Evolutionary conservation across 2,113 vertebrate genomes (phyloP), one percentile per base, ranked within the genome.

Genomic region (Pungitius pungitius): DNA sequence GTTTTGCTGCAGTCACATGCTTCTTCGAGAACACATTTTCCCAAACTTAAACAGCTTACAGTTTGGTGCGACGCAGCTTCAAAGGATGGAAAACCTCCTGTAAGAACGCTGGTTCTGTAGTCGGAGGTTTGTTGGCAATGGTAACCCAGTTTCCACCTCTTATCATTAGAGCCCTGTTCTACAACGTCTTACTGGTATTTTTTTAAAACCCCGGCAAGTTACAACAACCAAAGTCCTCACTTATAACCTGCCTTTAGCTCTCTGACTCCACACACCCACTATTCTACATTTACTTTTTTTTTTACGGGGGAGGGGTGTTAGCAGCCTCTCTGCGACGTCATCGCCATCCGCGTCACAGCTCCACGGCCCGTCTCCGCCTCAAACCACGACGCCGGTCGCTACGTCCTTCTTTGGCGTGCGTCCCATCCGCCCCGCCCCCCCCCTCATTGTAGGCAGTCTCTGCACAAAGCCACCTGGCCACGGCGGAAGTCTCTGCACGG

Each of bases 401-500:
- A 15, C 63, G 39, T 51, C 14, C 51, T 39, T 68, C 54, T 69
- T 63, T 4, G 30, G 42, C 35, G 9, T 65, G 18, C 33, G 22
- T 52, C 75, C 70, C n/a, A 5, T 30, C 2, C 5, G 2, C 30
- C 42, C 49, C 51, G 24, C 2, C 1, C 6, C n/a, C 49, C 59
- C 73, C 24, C n/a, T 63, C 56, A 82, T 95, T 95, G 97, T 90
- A 97, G 93, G 76, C 97, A 99, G 91, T 95, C 93, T 87, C 81
- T 92, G 93, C 98, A 99, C 89, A 99, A 90, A 20, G 97, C 96
- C 91, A 99, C 96, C 90, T 99, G 98, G 69, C 96, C 97, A 0
- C 26, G 91, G 63, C 88, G 94, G 90, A 94, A 98, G 90, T 97
- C 96, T 0, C 98, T 95, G 92, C 97, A 99, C 6, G 98, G 97